Percentiles rank a stretch among this genome's conserved stretches.
Evolutionary conservation across 2,113 vertebrate genomes (phyloP).

Genomic region (Amazona vittata): DNA sequence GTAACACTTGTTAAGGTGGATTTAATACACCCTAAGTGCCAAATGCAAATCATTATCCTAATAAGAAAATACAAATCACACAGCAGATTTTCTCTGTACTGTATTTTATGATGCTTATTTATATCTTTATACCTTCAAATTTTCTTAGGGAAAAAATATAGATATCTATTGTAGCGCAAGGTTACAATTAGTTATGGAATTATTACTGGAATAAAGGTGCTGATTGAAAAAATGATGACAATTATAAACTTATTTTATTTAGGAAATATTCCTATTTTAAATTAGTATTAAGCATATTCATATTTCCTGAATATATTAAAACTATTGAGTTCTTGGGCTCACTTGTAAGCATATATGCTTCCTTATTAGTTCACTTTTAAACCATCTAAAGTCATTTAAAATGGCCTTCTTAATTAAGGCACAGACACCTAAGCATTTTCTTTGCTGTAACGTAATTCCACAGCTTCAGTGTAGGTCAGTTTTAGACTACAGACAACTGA

Average conservation of each 20-base stretch:
- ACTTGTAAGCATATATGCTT: neutral
- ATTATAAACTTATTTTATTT: neutral
- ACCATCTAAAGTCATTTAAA: neutral
- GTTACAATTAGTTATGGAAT: neutral
- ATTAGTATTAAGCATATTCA: neutral
- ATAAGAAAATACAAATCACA: conserved; percentile 6
- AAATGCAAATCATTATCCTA: neutral
- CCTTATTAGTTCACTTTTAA: neutral
- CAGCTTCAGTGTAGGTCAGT: neutral
- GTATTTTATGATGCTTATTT: neutral
- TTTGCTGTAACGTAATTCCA: neutral
- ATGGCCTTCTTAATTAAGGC: neutral
- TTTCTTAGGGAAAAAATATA: neutral
- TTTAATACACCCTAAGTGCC: neutral
- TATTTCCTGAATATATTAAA: neutral
- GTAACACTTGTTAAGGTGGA: neutral
- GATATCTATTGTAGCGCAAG: neutral
- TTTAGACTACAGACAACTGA: neutral
- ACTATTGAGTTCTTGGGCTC: accelerated
- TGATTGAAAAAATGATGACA: neutral
- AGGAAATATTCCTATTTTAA: neutral
- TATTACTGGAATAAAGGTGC: neutral
- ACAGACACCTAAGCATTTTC: neutral
- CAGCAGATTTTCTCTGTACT: neutral
- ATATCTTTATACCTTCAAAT: neutral